Conservation (phyloP, 2,888 invertebrate species). For the Drosophila paranaensis region DNA sequence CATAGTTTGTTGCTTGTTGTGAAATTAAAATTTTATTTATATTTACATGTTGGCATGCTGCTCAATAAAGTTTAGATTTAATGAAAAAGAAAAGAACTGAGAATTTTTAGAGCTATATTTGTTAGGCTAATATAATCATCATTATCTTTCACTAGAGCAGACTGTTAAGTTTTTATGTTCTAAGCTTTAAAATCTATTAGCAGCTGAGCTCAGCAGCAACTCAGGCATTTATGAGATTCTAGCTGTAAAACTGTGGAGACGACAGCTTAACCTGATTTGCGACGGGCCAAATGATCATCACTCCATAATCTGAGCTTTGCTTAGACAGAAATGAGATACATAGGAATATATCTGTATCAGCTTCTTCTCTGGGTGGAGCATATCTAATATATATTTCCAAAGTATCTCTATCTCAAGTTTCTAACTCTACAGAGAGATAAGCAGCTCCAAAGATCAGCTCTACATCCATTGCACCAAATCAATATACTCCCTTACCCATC, state of each 20-base stretch:
- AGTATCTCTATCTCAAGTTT: neutral
- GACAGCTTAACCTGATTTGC: too few species aligned
- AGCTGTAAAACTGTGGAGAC: neutral
- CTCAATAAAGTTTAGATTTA: constrained; percentile 6
- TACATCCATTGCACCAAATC: neutral
- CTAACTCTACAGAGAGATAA: too few species aligned
- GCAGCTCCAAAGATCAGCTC: neutral
- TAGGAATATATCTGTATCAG: neutral
- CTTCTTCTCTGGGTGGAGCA: too few species aligned
- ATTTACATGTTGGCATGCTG: neutral
- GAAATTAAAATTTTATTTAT: constrained; percentile 4
- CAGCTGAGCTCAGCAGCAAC: neutral
- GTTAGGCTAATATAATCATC: too few species aligned
- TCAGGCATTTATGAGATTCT: neutral
- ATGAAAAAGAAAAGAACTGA: neutral
- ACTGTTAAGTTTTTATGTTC: too few species aligned
- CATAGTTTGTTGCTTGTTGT: constrained; percentile 1
- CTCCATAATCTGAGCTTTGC: too few species aligned
- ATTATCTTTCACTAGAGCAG: too few species aligned
- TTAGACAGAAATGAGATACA: neutral
- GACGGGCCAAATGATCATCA: too few species aligned
- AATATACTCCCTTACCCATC: neutral
- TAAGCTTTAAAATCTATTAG: neutral
- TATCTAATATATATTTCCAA: neutral
- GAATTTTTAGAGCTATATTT: neutral